Conservation (phyloP, 2,888 invertebrate genomes). For the Sinohyriopsis cumingii region DNA sequence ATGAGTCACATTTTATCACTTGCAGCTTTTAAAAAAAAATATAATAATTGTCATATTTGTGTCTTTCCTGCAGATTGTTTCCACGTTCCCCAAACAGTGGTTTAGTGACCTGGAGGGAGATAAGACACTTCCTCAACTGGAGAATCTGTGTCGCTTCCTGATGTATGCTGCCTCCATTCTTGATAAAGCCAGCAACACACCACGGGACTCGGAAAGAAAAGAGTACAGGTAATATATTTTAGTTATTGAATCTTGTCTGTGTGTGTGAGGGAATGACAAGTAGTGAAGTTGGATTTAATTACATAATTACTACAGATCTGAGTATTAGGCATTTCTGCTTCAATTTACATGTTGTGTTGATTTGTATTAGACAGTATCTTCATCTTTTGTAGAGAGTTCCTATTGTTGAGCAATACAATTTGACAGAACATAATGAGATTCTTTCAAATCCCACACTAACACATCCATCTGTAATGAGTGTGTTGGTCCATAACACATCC, state of each 20-base stretch:
- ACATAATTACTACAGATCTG: too few relatives aligned
- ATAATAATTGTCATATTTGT: too few relatives aligned
- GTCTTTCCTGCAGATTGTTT: constrained; percentile 53
- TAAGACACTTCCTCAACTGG: constrained; percentile 65
- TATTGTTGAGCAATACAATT: background rate
- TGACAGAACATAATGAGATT: too few relatives aligned
- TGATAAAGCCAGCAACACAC: constrained; percentile 44
- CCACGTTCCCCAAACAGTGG: constrained; percentile 67
- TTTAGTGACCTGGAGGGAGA: constrained; percentile 61
- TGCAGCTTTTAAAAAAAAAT: too few relatives aligned
- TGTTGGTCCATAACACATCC: too few relatives aligned
- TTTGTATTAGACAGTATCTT: background rate
- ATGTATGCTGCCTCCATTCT: constrained; percentile 54
- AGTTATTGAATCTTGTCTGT: background rate
- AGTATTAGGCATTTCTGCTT: too few relatives aligned
- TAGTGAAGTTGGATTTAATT: background rate
- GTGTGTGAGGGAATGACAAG: background rate
- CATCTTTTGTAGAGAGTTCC: background rate
- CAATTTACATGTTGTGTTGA: background rate
- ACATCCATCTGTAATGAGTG: too few relatives aligned
- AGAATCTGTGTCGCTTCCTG: constrained; percentile 65
- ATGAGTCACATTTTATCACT: too few relatives aligned
- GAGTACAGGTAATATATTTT: constrained; percentile 52
- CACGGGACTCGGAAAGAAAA: constrained; percentile 45
- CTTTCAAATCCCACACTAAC: too few relatives aligned